phyloP scores from a whole-genome alignment of 2,888 invertebrate species.

The Tetheella fluctuosa region DNA sequence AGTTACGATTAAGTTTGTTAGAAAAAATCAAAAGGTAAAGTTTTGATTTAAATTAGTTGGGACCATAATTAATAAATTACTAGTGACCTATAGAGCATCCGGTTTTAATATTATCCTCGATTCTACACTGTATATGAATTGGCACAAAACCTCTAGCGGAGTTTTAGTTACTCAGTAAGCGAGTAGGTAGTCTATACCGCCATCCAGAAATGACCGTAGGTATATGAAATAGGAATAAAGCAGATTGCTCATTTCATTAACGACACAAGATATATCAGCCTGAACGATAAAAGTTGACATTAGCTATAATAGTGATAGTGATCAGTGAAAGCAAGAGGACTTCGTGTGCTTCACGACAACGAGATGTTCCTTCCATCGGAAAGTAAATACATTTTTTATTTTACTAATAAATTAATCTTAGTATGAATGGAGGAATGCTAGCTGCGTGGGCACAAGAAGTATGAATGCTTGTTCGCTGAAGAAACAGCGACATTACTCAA shows the following conservation, averaged over 20 bases:
- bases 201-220: too few relatives aligned
- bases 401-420: slow-evolving; percentile 33
- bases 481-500: slow-evolving; percentile 23
- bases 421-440: slow-evolving; percentile 71
- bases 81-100: too few relatives aligned
- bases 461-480: slow-evolving; percentile 46
- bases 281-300: neutral
- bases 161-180: too few relatives aligned
- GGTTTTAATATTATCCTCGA: too few relatives aligned
- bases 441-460: slow-evolving; percentile 78
- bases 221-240: neutral
- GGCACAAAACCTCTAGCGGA: too few relatives aligned
- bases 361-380: slow-evolving; percentile 64
- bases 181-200: too few relatives aligned
- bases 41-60: too few relatives aligned
- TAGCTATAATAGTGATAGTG: slow-evolving; percentile 15
- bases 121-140: too few relatives aligned
- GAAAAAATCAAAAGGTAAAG: too few relatives aligned
- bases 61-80: too few relatives aligned
- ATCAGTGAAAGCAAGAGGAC: slow-evolving; percentile 52
- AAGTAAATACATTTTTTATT: slow-evolving; percentile 53
- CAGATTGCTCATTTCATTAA: neutral
- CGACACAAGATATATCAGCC: neutral
- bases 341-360: slow-evolving; percentile 77
- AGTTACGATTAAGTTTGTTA: too few relatives aligned